Evolutionary conservation across 2,113 vertebrate species (phyloP).

Genomic region (Xenopus laevis): DNA sequence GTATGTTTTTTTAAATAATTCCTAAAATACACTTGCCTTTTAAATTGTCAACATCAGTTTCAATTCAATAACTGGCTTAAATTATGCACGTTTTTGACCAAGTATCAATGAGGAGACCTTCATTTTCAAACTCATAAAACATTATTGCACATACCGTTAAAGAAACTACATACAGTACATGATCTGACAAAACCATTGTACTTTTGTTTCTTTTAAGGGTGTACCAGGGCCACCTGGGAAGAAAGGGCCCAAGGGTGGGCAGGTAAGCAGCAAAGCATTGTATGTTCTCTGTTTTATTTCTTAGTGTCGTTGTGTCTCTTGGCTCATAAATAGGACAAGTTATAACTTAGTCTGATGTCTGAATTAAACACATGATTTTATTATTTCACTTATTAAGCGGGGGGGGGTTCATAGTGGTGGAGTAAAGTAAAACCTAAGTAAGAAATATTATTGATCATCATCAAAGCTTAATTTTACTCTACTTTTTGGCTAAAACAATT

Average conservation of each 20-base stretch:
- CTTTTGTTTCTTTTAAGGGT: conserved; percentile 69
- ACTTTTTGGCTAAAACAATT: no score
- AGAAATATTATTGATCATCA: no score
- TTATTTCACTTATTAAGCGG: no score
- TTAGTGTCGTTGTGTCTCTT: no score
- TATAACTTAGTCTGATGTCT: no score
- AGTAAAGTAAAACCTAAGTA: no score
- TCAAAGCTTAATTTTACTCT: no score
- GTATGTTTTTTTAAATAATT: conserved; percentile 63
- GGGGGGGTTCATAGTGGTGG: no score
- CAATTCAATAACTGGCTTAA: background rate
- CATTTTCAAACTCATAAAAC: background rate
- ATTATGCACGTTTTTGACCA: background rate
- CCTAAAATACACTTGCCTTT: background rate
- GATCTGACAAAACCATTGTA: conserved; percentile 8
- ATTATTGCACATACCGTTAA: background rate
- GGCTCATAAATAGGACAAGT: no score
- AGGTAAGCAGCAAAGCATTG: conserved; percentile 61
- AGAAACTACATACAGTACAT: background rate
- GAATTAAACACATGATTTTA: no score
- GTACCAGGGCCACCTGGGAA: conserved; percentile 79
- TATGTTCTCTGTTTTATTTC: no score
- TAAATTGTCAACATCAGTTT: background rate
- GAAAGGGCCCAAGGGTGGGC: conserved; percentile 85
- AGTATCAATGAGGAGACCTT: background rate